Evolutionary conservation across 2,888 invertebrate species (phyloP), one percentile per base, ranked within the genome.

Genomic region (Hirtodrosophila histrioides): DNA sequence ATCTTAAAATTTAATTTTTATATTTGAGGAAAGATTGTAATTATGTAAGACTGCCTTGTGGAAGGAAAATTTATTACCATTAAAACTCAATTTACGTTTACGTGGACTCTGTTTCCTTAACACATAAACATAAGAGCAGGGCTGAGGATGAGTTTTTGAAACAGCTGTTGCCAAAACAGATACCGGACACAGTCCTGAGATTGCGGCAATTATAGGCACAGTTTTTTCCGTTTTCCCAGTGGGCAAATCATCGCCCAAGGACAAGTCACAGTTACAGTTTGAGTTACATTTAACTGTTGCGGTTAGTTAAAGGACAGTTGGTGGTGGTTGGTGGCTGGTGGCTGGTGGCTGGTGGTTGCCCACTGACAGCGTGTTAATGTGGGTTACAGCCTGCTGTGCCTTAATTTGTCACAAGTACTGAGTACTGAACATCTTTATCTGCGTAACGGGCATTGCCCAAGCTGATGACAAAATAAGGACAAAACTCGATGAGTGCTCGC

Each of bases 381-480:
- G 64, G 39, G 24, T 12, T 37, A 33, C 57, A 29, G 41, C 81
- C 77, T 54, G 81, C 69, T 58, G 70, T 23, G 83, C 54, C 68
- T 83, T 82, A 83, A 82, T 82, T 86, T 82, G 82, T 83, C 81
- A 88, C 84, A 54, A 61, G 29, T 12, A 11, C 40, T 46, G n/a
- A 44, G 37, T 12, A n/a, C 40, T 46, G n/a, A 44, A 69, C 75
- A 74, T 73, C 69, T 69, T 58, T 55, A 73, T 69, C 70, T 62
- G 23, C 57, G 31, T 40, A 45, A 31, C 7, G 57, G 76, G 71
- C 73, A 65, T 78, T 67, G 74, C 70, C 69, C 73, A 75, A 74
- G 68, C 75, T 75, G 75, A 83, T 78, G 77, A 76, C 78, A 77
- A 80, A 77, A 78, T 65, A 71, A 55, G 27, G 36, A 48, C 49